Conservation (phyloP, 2,797 vertebrate genomes). For the Centroberyx gerrardi region DNA sequence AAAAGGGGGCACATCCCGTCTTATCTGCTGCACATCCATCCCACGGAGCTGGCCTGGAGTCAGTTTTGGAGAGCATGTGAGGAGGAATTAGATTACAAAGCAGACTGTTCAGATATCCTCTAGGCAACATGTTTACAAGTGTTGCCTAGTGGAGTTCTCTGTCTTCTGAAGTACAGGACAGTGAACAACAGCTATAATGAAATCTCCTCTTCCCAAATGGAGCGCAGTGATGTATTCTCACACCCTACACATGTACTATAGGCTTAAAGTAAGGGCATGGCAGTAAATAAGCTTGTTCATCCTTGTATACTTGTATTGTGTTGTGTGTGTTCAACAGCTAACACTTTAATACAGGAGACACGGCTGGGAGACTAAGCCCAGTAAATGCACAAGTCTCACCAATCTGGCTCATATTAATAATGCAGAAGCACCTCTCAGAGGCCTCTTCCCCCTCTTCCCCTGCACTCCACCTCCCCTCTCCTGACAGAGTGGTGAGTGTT, state of each 20-base stretch:
- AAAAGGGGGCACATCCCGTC: constrained; percentile 71
- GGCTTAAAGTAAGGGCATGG: constrained; percentile 23
- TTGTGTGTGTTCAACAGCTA: constrained; percentile 22
- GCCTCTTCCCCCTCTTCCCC: constrained; percentile 59
- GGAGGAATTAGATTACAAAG: constrained; percentile 59
- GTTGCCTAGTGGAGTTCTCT: constrained; percentile 15
- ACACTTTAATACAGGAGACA: constrained; percentile 60
- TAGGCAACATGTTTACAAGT: constrained; percentile 35
- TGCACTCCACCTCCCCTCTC: constrained; percentile 56
- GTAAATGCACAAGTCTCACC: constrained; percentile 58
- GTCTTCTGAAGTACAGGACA: constrained; percentile 43
- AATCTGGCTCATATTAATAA: constrained; percentile 85
- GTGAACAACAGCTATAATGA: constrained; percentile 45
- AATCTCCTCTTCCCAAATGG: constrained; percentile 34
- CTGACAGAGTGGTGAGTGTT: constrained; percentile 68
- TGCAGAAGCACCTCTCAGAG: constrained; percentile 75
- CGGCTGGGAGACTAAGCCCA: constrained; percentile 56
- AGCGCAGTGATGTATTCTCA: constrained; percentile 36
- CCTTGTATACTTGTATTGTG: background rate
- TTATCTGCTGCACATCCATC: constrained; percentile 58
- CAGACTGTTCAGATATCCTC: constrained; percentile 36
- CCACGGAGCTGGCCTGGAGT: constrained; percentile 47
- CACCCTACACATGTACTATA: constrained; percentile 14
- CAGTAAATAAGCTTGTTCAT: constrained; percentile 36
- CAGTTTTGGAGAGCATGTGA: constrained; percentile 42